phyloP scores from a whole-genome alignment of 2,797 vertebrate genomes.

The Spea hammondii region DNA sequence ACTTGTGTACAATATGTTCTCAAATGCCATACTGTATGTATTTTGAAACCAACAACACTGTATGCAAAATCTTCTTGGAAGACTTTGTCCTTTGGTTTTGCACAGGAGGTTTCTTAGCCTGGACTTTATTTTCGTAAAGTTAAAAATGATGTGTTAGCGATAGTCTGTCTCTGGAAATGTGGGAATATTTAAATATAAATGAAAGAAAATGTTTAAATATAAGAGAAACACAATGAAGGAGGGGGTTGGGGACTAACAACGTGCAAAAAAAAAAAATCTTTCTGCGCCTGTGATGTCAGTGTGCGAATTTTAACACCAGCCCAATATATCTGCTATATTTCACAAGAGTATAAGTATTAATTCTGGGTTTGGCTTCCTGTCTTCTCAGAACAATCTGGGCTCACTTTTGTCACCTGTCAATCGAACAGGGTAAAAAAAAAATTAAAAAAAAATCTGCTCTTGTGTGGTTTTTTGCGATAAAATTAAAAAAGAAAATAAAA shows the following conservation, averaged over 20 bases:
- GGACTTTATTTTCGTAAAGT: not conserved
- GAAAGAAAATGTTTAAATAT: not conserved
- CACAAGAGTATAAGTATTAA: conserved; percentile 40
- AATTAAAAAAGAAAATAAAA: conserved; percentile 12
- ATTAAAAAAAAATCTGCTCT: conserved; percentile 36
- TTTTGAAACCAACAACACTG: not conserved
- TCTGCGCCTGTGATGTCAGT: conserved; percentile 45
- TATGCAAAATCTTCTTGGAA: not conserved
- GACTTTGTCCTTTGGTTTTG: not conserved
- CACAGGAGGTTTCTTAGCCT: not conserved
- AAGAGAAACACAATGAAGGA: not conserved
- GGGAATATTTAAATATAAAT: not conserved
- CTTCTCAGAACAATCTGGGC: conserved; percentile 30
- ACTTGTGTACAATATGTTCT: not conserved
- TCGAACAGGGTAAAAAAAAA: conserved; percentile 23
- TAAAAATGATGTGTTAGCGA: not conserved
- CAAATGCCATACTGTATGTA: not conserved
- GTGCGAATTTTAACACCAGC: conserved; percentile 46
- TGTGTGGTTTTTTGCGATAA: conserved; percentile 45
- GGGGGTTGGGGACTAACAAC: conserved; percentile 10
- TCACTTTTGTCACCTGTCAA: conserved; percentile 33
- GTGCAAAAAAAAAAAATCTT: conserved; percentile 38
- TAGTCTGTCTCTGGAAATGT: not conserved
- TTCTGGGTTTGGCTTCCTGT: conserved; percentile 35
- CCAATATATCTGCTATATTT: conserved; percentile 41